Conservation (phyloP, 2,113 vertebrate species). For the Apus apus region DNA sequence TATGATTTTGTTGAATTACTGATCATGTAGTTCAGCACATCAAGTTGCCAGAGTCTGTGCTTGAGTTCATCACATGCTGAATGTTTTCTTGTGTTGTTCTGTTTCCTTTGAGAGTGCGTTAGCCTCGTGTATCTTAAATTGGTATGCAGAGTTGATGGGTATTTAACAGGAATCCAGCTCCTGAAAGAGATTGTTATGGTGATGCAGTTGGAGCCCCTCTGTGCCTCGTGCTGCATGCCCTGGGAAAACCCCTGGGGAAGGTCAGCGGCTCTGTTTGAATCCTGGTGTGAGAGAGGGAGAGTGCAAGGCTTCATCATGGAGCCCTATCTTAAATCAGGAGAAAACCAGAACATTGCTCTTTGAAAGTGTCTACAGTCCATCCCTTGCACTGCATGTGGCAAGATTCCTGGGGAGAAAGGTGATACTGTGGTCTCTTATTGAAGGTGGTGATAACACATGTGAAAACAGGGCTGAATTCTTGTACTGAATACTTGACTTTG, state of each 20-base stretch:
- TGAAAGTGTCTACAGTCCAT: background rate
- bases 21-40: accelerated
- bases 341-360: background rate
- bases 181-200: background rate
- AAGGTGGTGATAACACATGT: background rate
- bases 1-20: background rate
- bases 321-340: background rate
- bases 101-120: background rate
- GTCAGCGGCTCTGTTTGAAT: background rate
- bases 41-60: background rate
- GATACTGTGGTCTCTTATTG: background rate
- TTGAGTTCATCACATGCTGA: background rate
- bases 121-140: background rate
- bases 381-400: background rate
- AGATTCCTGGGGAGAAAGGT: background rate
- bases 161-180: background rate
- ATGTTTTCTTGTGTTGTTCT: background rate
- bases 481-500: background rate
- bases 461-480: background rate
- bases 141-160: background rate
- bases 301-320: background rate
- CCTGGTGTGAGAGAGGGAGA: background rate
- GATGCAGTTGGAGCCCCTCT: background rate
- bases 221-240: background rate
- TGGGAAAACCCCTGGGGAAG: background rate